These are phyloP conservation scores for Chloebia gouldiae DNA, from an alignment of 2,113 vertebrate species.

Conservation along the genomic window DNA sequence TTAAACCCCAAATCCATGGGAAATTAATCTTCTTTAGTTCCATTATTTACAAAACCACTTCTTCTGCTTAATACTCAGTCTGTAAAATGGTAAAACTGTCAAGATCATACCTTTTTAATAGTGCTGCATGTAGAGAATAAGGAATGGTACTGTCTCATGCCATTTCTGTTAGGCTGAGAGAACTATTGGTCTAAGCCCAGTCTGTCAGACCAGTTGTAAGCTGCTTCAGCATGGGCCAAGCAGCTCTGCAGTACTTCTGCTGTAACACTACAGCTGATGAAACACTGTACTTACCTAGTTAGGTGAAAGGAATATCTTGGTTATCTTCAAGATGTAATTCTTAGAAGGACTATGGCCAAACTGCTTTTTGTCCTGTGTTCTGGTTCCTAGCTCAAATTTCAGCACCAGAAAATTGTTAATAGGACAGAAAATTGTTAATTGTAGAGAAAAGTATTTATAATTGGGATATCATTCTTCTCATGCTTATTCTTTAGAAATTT, in stretches of 20 bases:
- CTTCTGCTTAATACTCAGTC: not conserved
- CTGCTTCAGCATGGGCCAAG: not conserved
- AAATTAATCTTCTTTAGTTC: not conserved
- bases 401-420: not conserved
- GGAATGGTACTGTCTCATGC: not conserved
- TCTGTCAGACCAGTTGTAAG: not conserved
- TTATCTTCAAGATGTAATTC: not conserved
- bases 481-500: not conserved
- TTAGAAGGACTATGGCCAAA: not conserved
- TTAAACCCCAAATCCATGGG: not conserved
- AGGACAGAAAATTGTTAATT: not conserved
- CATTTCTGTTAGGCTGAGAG: not conserved
- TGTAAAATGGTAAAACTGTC: not conserved
- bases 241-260: not conserved
- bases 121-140: not conserved
- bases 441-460: not conserved
- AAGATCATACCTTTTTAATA: not conserved
- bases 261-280: not conserved
- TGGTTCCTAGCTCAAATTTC: not conserved
- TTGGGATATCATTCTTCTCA: not conserved
- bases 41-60: not conserved
- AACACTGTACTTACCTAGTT: not conserved
- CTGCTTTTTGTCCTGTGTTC: not conserved
- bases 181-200: not conserved
- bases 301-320: not conserved